phyloP scores from a whole-genome alignment of 2,113 vertebrate species.

The Tyto alba region DNA sequence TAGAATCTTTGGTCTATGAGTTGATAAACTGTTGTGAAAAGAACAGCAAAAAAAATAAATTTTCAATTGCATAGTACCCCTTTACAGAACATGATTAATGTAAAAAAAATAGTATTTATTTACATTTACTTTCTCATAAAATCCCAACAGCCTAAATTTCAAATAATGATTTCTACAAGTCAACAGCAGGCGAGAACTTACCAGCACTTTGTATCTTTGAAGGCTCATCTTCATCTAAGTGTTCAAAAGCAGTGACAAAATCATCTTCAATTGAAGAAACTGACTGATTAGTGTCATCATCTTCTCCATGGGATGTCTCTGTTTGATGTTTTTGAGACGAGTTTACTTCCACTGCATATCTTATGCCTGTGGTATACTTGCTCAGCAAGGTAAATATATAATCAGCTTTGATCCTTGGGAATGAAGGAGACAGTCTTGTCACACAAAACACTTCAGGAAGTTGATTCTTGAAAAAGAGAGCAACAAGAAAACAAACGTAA shows the following conservation, averaged over 20 bases:
- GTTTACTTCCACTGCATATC: slow-evolving; percentile 81
- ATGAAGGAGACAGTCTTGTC: slow-evolving; percentile 78
- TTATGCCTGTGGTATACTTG: slow-evolving; percentile 85
- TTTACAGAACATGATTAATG: not conserved
- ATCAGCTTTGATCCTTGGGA: slow-evolving; percentile 73
- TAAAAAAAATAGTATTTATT: not conserved
- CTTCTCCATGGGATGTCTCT: slow-evolving; percentile 78
- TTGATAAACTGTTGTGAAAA: not conserved
- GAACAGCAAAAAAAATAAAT: not conserved
- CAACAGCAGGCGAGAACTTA: slow-evolving; percentile 57
- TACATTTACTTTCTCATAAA: not conserved
- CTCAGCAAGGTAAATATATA: slow-evolving; percentile 83
- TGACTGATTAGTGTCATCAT: slow-evolving; percentile 96
- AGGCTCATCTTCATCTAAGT: slow-evolving; percentile 90
- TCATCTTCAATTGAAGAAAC: slow-evolving; percentile 98
- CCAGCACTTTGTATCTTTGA: slow-evolving; percentile 64
- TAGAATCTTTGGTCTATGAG: not conserved
- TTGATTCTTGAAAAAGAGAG: slow-evolving; percentile 53
- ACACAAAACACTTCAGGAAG: slow-evolving; percentile 84
- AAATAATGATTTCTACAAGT: not conserved
- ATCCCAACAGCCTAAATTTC: not conserved
- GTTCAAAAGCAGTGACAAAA: slow-evolving; percentile 96
- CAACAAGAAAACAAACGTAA: slow-evolving; percentile 9
- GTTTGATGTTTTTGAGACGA: slow-evolving; percentile 66
- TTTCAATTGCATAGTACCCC: not conserved